A percentile compares a stretch with the other conserved stretches of the same genome.
phyloP scores from a whole-genome alignment of 2,888 invertebrate species.

The Melinaea marsaeus region DNA sequence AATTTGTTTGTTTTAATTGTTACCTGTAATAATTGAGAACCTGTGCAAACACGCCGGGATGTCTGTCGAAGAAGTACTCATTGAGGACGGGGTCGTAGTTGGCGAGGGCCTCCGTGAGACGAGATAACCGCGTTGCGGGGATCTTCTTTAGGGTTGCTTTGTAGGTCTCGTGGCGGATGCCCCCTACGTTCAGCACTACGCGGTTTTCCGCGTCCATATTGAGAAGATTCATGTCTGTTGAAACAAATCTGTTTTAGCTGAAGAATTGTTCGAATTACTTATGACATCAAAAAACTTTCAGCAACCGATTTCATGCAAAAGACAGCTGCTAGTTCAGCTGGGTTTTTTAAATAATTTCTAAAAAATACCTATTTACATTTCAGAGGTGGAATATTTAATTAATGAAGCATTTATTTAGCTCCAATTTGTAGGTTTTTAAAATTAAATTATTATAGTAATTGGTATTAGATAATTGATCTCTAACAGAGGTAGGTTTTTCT shows the following conservation, averaged over 20 bases:
- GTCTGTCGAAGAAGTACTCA: slow-evolving; percentile 99
- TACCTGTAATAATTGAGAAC: slow-evolving; percentile 97
- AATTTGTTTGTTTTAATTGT: slow-evolving; percentile 24
- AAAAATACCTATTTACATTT: too few species aligned
- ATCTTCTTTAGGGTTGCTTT: slow-evolving; percentile 98
- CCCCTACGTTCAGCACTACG: slow-evolving; percentile 98
- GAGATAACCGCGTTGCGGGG: slow-evolving; percentile 95
- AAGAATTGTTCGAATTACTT: too few species aligned
- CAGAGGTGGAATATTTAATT: too few species aligned
- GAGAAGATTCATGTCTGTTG: slow-evolving; percentile 88
- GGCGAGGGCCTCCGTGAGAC: slow-evolving; percentile 96
- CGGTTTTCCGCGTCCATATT: slow-evolving; percentile 99
- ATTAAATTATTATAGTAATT: too few species aligned
- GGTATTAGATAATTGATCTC: too few species aligned
- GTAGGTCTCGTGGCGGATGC: slow-evolving; percentile 97
- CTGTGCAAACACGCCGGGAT: slow-evolving; percentile 97
- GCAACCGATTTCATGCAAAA: too few species aligned
- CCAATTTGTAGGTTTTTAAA: too few species aligned
- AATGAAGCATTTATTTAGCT: too few species aligned
- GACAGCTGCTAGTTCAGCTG: too few species aligned
- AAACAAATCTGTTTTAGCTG: not conserved
- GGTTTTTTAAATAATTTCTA: too few species aligned
- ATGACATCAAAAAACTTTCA: too few species aligned
- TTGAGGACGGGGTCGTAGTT: slow-evolving; percentile 99
- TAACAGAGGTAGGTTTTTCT: not conserved